These are phyloP conservation scores for Trachelipus rathkii DNA, from an alignment of 1,140 invertebrate genomes.

Conservation along the genomic window DNA sequence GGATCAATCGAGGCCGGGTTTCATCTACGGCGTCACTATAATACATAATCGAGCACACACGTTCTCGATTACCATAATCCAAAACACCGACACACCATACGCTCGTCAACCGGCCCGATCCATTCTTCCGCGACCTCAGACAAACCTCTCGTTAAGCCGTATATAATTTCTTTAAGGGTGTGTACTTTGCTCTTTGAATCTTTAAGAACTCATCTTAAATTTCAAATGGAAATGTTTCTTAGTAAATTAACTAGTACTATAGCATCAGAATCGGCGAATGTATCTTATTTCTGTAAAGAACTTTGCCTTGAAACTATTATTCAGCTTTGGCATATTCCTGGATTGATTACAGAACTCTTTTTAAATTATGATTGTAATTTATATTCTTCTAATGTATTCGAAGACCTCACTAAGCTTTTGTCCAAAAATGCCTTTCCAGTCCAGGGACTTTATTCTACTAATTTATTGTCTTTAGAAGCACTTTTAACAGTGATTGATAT, in stretches of 20 bases:
- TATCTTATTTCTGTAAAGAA: constrained; percentile 88
- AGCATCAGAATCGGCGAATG: constrained; percentile 72
- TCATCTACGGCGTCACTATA: too few relatives aligned
- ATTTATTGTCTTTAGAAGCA: constrained; percentile 87
- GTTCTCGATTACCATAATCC: too few relatives aligned
- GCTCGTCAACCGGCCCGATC: too few relatives aligned
- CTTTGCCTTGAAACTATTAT: constrained; percentile 78
- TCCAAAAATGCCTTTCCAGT: constrained; percentile 80
- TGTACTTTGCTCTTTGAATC: constrained; percentile 92
- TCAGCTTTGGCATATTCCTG: constrained; percentile 85
- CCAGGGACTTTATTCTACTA: constrained; percentile 78
- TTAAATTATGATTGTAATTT: constrained; percentile 98
- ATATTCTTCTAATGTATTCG: constrained; percentile 93
- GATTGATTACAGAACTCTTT: constrained; percentile 89
- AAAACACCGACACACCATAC: too few relatives aligned
- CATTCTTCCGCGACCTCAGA: too few relatives aligned
- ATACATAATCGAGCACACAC: too few relatives aligned
- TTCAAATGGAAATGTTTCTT: constrained; percentile 86
- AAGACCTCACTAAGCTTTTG: constrained; percentile 83
- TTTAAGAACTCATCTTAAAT: constrained; percentile 85
- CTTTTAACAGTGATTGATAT: constrained; percentile 86
- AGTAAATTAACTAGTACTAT: constrained; percentile 85
- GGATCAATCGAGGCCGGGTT: too few relatives aligned
- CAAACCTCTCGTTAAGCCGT: too few relatives aligned
- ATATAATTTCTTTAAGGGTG: constrained; percentile 79